phyloP scores from a whole-genome alignment of 2,797 vertebrate genomes.

The Enteromius treurensis region DNA sequence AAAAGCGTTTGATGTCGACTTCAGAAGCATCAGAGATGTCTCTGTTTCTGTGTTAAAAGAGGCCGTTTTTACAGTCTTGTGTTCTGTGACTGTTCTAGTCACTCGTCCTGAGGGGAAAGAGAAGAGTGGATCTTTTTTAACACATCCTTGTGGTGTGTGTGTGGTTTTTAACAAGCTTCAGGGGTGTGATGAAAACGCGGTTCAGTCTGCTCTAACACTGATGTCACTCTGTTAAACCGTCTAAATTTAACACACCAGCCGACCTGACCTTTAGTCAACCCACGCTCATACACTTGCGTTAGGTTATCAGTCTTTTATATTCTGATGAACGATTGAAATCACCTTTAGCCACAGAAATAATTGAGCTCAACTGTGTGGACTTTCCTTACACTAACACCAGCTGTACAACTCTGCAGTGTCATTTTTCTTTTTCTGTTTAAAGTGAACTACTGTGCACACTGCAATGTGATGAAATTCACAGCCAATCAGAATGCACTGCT shows the following conservation, averaged over 20 bases:
- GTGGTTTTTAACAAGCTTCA: constrained; percentile 47
- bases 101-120: background rate
- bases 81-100: background rate
- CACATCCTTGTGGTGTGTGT: constrained; percentile 20
- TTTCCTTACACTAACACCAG: background rate
- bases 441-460: background rate
- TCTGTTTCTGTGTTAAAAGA: constrained; percentile 5
- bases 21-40: background rate
- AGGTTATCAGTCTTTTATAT: background rate
- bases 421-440: background rate
- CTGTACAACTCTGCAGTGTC: background rate
- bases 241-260: constrained; percentile 28
- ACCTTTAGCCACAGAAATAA: background rate
- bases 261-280: constrained; percentile 22
- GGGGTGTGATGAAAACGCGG: constrained; percentile 18
- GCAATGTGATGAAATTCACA: background rate
- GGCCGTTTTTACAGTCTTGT: background rate
- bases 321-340: constrained; percentile 9
- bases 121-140: constrained; percentile 6
- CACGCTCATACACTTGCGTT: background rate
- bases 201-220: constrained; percentile 14
- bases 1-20: background rate
- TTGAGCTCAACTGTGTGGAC: background rate
- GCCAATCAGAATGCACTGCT: background rate
- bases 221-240: constrained; percentile 31